phyloP scores from a whole-genome alignment of 1,140 invertebrate genomes.

The Pseudomyrmex gracilis region DNA sequence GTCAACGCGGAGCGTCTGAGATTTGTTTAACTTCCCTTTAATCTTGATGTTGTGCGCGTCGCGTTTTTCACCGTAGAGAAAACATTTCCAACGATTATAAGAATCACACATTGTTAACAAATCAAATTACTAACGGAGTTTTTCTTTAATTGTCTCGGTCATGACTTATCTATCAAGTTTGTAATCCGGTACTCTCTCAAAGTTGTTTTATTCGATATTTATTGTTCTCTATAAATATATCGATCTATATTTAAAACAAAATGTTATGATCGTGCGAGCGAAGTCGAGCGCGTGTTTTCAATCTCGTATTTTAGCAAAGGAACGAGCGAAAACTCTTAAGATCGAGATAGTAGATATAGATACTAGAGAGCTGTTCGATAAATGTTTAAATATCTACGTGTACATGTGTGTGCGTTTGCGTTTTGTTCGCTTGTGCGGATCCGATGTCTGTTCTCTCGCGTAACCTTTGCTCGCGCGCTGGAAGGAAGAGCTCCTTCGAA shows the following conservation, averaged over 20 bases:
- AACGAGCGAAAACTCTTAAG: background rate
- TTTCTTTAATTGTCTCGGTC: background rate
- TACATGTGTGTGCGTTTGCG: background rate
- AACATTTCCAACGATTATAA: background rate
- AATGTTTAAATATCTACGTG: conserved; percentile 20
- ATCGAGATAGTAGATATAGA: background rate
- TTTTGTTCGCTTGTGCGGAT: background rate
- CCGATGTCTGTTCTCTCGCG: conserved; percentile 29
- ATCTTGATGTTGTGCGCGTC: background rate
- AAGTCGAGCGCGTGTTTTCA: background rate
- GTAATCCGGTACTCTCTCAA: background rate
- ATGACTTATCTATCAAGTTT: background rate
- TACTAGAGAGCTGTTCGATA: background rate
- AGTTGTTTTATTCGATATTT: background rate
- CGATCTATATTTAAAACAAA: background rate
- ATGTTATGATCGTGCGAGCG: background rate
- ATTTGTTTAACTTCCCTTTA: conserved; percentile 10
- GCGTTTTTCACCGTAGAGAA: background rate
- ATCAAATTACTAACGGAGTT: background rate
- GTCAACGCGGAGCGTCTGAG: background rate
- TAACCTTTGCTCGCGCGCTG: conserved; percentile 32
- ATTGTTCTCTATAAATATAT: too few species aligned
- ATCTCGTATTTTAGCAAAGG: background rate
- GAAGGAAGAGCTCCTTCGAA: conserved; percentile 39
- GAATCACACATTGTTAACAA: background rate